phyloP scores from a whole-genome alignment of 1,140 invertebrate genomes.

The Pseudomyrmex pallidus region DNA sequence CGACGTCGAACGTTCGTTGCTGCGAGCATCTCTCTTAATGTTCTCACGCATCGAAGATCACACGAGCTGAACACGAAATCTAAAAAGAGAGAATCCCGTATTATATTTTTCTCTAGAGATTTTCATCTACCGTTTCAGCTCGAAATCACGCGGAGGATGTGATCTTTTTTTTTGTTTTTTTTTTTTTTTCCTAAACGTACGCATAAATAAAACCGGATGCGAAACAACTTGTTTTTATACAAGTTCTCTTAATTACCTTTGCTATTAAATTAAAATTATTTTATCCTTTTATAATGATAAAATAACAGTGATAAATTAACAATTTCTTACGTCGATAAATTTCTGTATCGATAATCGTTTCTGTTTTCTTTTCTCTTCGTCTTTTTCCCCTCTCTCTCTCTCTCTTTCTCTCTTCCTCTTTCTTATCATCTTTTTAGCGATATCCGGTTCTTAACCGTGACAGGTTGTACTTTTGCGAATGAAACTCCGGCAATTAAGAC shows the following conservation, averaged over 20 bases:
- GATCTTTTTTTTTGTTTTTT: no score
- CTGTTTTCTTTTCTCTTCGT: no score
- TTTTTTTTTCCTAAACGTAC: background rate
- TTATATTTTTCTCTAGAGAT: background rate
- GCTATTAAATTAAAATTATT: conserved; percentile 5
- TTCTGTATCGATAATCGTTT: background rate
- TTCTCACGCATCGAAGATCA: conserved; percentile 49
- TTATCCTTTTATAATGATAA: background rate
- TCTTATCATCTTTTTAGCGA: background rate
- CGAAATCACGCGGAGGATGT: conserved; percentile 4
- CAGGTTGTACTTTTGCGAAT: conserved; percentile 34
- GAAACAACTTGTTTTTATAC: background rate
- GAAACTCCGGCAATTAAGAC: conserved; percentile 50
- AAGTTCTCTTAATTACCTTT: background rate
- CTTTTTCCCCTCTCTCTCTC: background rate
- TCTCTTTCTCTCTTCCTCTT: background rate
- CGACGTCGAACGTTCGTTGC: conserved; percentile 51
- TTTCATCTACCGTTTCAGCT: background rate
- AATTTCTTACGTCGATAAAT: background rate
- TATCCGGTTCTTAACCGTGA: conserved; percentile 8
- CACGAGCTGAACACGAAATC: conserved; percentile 41
- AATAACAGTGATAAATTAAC: background rate
- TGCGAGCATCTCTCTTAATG: conserved; percentile 25
- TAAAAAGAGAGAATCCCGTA: background rate
- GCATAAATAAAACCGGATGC: background rate